Evolutionary conservation across 2,113 vertebrate genomes (phyloP).

Genomic region (Cyanoderma ruficeps): DNA sequence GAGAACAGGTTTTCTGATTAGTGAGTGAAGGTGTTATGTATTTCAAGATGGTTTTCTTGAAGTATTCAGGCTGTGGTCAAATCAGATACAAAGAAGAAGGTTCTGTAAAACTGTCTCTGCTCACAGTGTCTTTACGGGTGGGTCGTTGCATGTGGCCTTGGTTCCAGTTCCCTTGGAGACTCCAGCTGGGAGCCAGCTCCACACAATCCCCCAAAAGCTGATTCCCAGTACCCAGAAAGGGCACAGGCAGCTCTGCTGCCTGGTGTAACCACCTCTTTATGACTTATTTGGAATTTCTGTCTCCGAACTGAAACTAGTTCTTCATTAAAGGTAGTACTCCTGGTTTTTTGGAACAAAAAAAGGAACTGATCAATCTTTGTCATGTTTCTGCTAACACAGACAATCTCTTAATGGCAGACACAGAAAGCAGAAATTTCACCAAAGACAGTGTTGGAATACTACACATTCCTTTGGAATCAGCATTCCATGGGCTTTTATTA

Average conservation of each 20-base stretch:
- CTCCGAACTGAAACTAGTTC: not conserved
- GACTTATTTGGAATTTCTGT: not conserved
- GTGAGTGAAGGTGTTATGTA: not conserved
- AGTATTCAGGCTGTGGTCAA: not conserved
- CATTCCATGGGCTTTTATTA: not conserved
- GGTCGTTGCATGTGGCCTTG: not conserved
- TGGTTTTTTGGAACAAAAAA: not conserved
- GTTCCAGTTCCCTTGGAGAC: not conserved
- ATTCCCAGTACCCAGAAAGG: not conserved
- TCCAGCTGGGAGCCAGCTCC: not conserved
- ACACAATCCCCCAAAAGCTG: not conserved
- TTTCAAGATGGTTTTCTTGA: not conserved
- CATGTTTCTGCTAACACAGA: not conserved
- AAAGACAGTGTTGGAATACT: not conserved
- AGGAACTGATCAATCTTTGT: not conserved
- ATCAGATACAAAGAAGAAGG: not conserved
- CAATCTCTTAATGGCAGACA: not conserved
- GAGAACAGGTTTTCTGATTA: slow-evolving; percentile 8
- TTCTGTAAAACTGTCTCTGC: not conserved
- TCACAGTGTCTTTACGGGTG: not conserved
- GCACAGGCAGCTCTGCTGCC: not conserved
- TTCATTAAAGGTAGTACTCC: not conserved
- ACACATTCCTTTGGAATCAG: not conserved
- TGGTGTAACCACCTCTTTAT: not conserved
- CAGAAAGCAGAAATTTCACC: not conserved